phyloP scores from a whole-genome alignment of 2,888 invertebrate species.

The Eulithis testata region DNA sequence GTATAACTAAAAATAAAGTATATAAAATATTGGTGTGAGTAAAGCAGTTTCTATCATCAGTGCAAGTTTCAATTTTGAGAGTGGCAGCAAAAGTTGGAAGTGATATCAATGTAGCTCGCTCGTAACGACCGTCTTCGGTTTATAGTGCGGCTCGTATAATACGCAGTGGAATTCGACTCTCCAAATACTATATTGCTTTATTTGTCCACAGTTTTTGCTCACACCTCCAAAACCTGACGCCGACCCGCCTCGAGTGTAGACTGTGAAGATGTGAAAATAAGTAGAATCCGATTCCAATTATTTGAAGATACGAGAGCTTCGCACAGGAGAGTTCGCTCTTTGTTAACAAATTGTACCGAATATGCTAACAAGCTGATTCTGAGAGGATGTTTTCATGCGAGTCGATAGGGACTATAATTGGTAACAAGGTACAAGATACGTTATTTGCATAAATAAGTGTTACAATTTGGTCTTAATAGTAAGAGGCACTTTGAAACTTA shows the following conservation, averaged over 20 bases:
- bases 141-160: conserved; percentile 48
- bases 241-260: conserved; percentile 26
- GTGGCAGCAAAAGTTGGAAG: conserved; percentile 14
- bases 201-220: conserved; percentile 49
- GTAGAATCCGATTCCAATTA: conserved; percentile 39
- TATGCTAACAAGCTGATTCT: conserved; percentile 29
- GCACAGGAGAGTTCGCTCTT: conserved; percentile 23
- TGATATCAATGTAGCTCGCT: conserved; percentile 22
- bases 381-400: conserved; percentile 27
- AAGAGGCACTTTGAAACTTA: too few relatives aligned
- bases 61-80: conserved; percentile 13
- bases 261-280: conserved; percentile 28
- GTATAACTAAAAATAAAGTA: too few relatives aligned
- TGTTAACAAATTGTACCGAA: conserved; percentile 23
- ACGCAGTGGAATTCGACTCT: conserved; percentile 45
- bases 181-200: conserved; percentile 58
- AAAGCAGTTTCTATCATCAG: conserved; percentile 5
- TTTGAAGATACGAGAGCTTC: conserved; percentile 31
- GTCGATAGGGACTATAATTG: conserved; percentile 19
- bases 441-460: too few relatives aligned
- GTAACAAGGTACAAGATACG: background rate
- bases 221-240: conserved; percentile 26
- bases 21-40: background rate
- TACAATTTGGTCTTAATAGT: too few relatives aligned
- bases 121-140: conserved; percentile 31